A percentile compares a stretch with the other conserved stretches of the same genome.
Conservation (phyloP, 2,113 vertebrate genomes). For the Cyphomyrus plagiostoma region DNA sequence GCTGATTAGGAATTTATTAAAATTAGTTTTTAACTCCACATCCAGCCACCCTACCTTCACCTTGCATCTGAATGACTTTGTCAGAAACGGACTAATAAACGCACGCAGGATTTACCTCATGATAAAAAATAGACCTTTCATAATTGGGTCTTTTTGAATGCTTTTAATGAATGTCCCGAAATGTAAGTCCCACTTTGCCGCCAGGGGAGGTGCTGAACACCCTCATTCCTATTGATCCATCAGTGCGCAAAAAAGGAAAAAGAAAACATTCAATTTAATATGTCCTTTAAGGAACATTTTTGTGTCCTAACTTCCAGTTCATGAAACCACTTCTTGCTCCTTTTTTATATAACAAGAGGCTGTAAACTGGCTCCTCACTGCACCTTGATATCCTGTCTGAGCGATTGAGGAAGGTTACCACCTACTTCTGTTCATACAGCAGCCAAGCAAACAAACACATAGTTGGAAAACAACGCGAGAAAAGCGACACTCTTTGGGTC, state of each 20-base stretch:
- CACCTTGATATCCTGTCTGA: slow-evolving; percentile 63
- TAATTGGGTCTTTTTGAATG: slow-evolving; percentile 17
- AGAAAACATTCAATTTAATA: not conserved
- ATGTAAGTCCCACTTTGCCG: not conserved
- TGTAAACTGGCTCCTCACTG: slow-evolving; percentile 41
- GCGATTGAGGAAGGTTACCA: slow-evolving; percentile 60
- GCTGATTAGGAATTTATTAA: slow-evolving; percentile 73
- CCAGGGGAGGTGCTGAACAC: not conserved
- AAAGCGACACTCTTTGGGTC: not conserved
- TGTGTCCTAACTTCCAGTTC: not conserved
- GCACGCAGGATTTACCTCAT: slow-evolving; percentile 18
- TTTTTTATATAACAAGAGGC: slow-evolving; percentile 42
- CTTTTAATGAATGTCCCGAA: slow-evolving; percentile 1
- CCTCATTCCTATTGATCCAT: not conserved
- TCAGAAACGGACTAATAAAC: slow-evolving; percentile 41
- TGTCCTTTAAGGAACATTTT: not conserved
- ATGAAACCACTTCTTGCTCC: slow-evolving; percentile 38
- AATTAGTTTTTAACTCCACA: slow-evolving; percentile 67
- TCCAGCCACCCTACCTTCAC: slow-evolving; percentile 52
- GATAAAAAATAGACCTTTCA: slow-evolving; percentile 13
- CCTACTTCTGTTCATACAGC: slow-evolving; percentile 58
- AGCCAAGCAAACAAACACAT: slow-evolving; percentile 56
- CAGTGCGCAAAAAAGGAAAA: not conserved
- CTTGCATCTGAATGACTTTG: slow-evolving; percentile 53
- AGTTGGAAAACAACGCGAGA: slow-evolving; percentile 24